Evolutionary conservation across 2,888 invertebrate species (phyloP).

Genomic region (Spilarctia lutea): DNA sequence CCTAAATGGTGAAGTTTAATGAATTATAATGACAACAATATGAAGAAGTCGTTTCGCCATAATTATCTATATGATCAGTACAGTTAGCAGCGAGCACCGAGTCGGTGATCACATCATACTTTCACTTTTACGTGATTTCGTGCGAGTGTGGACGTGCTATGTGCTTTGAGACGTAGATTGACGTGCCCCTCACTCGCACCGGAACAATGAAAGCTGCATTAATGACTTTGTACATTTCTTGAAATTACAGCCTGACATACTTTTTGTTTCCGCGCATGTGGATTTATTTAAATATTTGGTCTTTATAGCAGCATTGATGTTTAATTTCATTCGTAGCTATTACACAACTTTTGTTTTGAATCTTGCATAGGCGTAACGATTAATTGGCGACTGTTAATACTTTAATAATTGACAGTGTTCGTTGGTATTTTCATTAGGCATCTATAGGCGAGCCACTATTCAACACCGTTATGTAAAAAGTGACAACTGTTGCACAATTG

Average conservation of each 20-base stretch:
- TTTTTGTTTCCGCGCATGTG: slow-evolving; percentile 42
- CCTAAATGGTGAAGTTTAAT: slow-evolving; percentile 33
- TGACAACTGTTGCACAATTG: slow-evolving; percentile 84
- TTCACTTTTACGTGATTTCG: slow-evolving; percentile 83
- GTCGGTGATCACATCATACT: slow-evolving; percentile 78
- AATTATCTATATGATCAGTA: slow-evolving; percentile 45
- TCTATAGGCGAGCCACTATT: slow-evolving; percentile 54
- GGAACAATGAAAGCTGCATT: slow-evolving; percentile 80
- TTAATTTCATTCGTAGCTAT: not conserved
- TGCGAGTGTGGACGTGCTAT: slow-evolving; percentile 66
- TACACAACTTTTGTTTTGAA: slow-evolving; percentile 7
- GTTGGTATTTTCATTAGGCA: slow-evolving; percentile 40
- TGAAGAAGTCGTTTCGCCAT: slow-evolving; percentile 20
- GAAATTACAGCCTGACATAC: slow-evolving; percentile 49
- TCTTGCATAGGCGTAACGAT: slow-evolving; percentile 9
- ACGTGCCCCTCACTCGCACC: slow-evolving; percentile 67
- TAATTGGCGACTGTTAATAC: slow-evolving; percentile 10
- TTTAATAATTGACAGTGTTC: slow-evolving; percentile 24
- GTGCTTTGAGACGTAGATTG: slow-evolving; percentile 55
- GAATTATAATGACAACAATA: slow-evolving; percentile 16
- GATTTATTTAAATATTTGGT: slow-evolving; percentile 5
- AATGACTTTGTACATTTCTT: slow-evolving; percentile 62
- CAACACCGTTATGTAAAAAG: slow-evolving; percentile 80
- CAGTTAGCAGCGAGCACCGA: slow-evolving; percentile 51
- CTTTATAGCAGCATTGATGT: not conserved